These are phyloP conservation scores for Anhinga anhinga DNA, from an alignment of 2,113 vertebrate genomes.

Conservation along the genomic window DNA sequence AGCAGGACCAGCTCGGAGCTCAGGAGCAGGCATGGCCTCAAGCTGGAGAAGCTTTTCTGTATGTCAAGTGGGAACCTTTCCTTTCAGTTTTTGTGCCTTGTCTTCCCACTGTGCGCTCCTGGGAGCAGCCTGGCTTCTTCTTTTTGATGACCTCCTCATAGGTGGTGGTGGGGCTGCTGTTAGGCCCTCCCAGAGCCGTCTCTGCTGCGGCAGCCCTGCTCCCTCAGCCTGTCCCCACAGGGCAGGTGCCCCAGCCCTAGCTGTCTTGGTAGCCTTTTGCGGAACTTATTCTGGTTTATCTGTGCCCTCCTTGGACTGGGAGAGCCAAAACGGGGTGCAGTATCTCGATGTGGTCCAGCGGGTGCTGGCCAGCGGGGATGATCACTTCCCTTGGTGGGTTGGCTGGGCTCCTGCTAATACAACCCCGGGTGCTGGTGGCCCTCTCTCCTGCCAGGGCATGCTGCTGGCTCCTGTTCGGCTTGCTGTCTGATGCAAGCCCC, in stretches of 20 bases:
- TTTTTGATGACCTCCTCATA: background rate
- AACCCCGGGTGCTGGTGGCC: background rate
- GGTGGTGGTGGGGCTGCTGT: background rate
- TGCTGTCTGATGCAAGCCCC: background rate
- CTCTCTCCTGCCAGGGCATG: background rate
- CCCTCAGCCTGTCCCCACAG: background rate
- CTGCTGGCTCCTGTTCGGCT: fast-evolving
- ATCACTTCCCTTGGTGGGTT: fast-evolving
- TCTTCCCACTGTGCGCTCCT: background rate
- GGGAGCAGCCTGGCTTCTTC: background rate
- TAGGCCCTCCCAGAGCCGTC: background rate
- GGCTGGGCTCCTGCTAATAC: background rate
- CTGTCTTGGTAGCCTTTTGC: background rate
- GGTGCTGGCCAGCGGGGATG: background rate
- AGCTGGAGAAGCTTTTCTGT: background rate
- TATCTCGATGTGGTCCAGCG: fast-evolving
- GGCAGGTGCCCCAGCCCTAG: background rate
- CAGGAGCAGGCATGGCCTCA: background rate
- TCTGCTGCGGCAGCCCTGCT: background rate
- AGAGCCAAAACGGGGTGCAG: background rate
- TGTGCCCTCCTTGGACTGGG: background rate
- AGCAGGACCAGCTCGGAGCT: background rate
- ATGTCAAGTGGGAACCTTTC: background rate
- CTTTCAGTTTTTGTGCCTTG: background rate
- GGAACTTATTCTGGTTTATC: background rate